Conservation (phyloP, 2,888 invertebrate species). For the Magallana nippona region DNA sequence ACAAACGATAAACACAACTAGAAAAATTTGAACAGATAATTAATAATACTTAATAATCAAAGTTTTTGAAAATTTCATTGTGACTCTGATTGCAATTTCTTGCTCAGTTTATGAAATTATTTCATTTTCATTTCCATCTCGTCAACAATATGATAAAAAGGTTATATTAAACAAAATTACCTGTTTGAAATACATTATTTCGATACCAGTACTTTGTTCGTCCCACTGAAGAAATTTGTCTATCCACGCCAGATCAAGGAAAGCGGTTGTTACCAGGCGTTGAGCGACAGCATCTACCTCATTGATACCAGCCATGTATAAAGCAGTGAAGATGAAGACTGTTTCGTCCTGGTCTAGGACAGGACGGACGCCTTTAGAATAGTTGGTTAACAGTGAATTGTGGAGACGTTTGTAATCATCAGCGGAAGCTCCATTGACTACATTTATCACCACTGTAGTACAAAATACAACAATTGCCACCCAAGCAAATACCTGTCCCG, state of each 20-base stretch:
- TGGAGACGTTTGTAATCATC: not conserved
- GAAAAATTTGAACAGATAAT: no score
- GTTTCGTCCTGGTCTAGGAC: constrained; percentile 41
- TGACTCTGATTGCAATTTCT: no score
- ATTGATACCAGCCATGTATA: constrained; percentile 49
- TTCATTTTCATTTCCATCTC: no score
- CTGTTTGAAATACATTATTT: constrained; percentile 28
- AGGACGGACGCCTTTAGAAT: constrained; percentile 40
- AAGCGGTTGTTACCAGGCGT: constrained; percentile 43
- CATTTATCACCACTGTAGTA: not conserved
- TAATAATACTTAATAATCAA: no score
- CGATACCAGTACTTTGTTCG: not conserved
- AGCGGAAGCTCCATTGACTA: not conserved
- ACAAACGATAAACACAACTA: no score
- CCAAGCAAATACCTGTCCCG: no score
- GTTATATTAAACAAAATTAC: not conserved
- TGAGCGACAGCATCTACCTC: constrained; percentile 53
- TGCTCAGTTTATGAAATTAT: no score
- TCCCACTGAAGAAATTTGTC: constrained; percentile 50
- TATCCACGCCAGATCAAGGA: constrained; percentile 44
- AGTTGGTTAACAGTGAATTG: not conserved
- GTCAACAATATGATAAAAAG: no score
- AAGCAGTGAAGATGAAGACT: constrained; percentile 31
- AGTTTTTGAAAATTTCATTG: no score
- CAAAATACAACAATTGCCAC: no score